Base-by-base conservation (phyloP, 2,113 vertebrate species). In the Aphyosemion australe region DNA sequence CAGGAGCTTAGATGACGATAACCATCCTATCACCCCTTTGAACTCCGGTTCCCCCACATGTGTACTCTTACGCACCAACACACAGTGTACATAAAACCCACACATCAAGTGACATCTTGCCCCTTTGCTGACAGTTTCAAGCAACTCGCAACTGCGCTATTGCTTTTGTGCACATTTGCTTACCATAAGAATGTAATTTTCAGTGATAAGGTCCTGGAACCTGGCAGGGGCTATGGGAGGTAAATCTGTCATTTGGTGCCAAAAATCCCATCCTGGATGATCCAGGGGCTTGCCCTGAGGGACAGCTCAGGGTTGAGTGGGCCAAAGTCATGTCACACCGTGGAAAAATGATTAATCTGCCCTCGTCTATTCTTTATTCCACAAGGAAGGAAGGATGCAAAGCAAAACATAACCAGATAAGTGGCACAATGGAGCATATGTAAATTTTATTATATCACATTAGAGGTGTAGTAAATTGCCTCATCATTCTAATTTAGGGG, bases 151-250 rank as follows among this genome's bases (percentile, higher is more conserved):
- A 84, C 79, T 76, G 59, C 78, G 56, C 58, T 78, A 87, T 89
- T 91, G 85, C 88, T 89, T 89, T 84, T 74, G 76, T 84, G 81
- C 85, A 88, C 85, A 90, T 90, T 91, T 90, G 83, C 88, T 90
- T 89, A 90, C 88, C 90, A 91, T 91, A 89, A 91, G 87, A 92
- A 91, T 91, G 85, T 83, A 87, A 92, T 93, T 93, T 92, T 90
- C 83, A 87, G 68, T 77, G 85, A 91, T 91, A 91, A 91, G 84
- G 89, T 87, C 85, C 84, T 79, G 79, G 82, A 89, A 88, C 85
- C 91, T 90, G 92, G 90, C 90, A 87, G 83, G 65, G 63, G 61
- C 58, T 68, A 82, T 65, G 45, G 49, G 69, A 64, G 65, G 69
- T 21, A 46, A 31, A 62, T 82, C 74, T 86, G 82, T 82, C 78